Percentiles rank a stretch among this genome's conserved stretches.
Evolutionary conservation across 2,113 vertebrate genomes (phyloP).

Genomic region (Nothocercus julius): DNA sequence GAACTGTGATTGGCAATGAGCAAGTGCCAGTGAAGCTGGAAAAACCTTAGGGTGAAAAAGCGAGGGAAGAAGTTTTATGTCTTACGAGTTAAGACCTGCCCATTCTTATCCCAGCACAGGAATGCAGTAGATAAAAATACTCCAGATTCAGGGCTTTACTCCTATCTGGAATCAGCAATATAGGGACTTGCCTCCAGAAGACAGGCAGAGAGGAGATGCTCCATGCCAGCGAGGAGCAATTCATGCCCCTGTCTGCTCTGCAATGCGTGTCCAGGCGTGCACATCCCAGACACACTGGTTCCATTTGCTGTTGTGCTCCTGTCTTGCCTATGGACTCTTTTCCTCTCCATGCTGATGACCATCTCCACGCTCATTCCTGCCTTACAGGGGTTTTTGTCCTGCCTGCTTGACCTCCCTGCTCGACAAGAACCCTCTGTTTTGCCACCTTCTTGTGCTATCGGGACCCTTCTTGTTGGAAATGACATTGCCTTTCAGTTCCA

Average conservation of each 20-base stretch:
- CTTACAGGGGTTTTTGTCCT: conserved; percentile 21
- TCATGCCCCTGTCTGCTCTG: background rate
- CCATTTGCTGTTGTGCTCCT: background rate
- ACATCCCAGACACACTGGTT: background rate
- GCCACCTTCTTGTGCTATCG: conserved; percentile 31
- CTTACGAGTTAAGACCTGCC: background rate
- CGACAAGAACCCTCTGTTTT: conserved; percentile 12
- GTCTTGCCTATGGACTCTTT: background rate
- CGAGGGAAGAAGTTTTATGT: too few relatives aligned
- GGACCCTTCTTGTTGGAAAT: background rate
- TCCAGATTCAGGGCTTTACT: too few relatives aligned
- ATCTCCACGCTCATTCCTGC: background rate
- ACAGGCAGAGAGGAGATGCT: background rate
- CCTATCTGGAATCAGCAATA: background rate
- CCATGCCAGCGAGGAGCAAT: background rate
- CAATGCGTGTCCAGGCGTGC: background rate
- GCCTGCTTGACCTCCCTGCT: conserved; percentile 10
- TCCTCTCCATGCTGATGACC: background rate
- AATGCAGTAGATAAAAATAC: background rate
- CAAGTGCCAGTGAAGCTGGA: background rate
- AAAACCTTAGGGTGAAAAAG: background rate
- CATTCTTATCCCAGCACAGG: background rate
- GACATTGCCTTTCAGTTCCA: background rate
- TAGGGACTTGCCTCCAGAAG: background rate
- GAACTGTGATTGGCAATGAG: background rate